A percentile compares a stretch with the other conserved stretches of the same genome.
Evolutionary conservation across 2,888 invertebrate species (phyloP).

Genomic region (Eulithis testata): DNA sequence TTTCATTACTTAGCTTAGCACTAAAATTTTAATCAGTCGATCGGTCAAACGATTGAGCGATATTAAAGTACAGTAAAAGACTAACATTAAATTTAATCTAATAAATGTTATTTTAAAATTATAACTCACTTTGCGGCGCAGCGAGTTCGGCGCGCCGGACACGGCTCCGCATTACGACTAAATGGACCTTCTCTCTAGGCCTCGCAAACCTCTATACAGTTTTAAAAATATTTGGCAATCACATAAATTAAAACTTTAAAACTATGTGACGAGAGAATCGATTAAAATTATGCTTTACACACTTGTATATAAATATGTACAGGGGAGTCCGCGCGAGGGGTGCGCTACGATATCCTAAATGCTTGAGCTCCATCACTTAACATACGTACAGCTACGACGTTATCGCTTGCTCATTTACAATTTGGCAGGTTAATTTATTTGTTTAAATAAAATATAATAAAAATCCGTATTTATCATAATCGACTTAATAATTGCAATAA

Average conservation of each 20-base stretch:
- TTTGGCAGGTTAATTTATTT: conserved; percentile 82
- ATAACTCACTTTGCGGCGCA: conserved; percentile 79
- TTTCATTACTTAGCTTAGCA: conserved; percentile 82
- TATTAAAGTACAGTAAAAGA: conserved; percentile 84
- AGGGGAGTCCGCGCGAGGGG: conserved; percentile 69
- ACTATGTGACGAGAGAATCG: conserved; percentile 83
- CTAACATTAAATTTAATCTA: conserved; percentile 85
- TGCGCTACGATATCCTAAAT: conserved; percentile 74
- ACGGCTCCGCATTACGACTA: conserved; percentile 57
- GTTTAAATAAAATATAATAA: conserved; percentile 70
- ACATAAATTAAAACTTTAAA: conserved; percentile 83
- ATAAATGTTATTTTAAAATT: conserved; percentile 82
- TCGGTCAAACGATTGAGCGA: conserved; percentile 85
- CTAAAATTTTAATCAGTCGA: conserved; percentile 85
- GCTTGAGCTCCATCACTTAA: conserved; percentile 76
- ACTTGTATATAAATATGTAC: conserved; percentile 76
- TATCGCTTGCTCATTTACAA: conserved; percentile 77
- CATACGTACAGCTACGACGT: conserved; percentile 58
- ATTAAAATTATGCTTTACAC: conserved; percentile 84
- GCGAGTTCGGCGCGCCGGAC: conserved; percentile 57
- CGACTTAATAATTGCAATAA: conserved; percentile 80
- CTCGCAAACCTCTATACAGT: conserved; percentile 73
- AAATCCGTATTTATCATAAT: conserved; percentile 71
- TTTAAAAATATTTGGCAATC: conserved; percentile 83
- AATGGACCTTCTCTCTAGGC: conserved; percentile 57